Conservation (phyloP, 2,113 vertebrate genomes). For the Mobula hypostoma region DNA sequence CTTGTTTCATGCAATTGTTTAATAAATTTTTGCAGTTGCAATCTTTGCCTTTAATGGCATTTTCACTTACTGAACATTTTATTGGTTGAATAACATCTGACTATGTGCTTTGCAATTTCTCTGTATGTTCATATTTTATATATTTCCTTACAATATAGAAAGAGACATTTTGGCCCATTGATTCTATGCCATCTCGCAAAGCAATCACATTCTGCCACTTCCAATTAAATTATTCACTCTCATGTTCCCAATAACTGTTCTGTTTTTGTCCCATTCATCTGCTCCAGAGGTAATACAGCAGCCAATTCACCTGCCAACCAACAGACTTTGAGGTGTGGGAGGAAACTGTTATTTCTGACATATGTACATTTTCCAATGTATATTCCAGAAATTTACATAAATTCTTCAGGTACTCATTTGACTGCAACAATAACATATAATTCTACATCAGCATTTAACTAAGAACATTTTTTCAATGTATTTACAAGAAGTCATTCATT, state of each 20-base stretch:
- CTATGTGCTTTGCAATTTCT: not conserved
- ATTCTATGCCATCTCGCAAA: too few species aligned
- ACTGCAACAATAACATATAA: not conserved
- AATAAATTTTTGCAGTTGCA: not conserved
- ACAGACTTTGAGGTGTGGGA: too few species aligned
- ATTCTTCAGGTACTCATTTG: not conserved
- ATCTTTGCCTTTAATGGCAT: not conserved
- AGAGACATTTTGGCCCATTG: too few species aligned
- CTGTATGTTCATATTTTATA: too few species aligned
- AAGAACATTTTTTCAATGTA: not conserved
- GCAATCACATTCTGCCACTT: too few species aligned
- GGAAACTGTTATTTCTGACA: not conserved
- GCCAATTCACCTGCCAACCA: too few species aligned
- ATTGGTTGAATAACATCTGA: not conserved
- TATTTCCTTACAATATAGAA: too few species aligned
- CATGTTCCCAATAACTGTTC: too few species aligned
- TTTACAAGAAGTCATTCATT: not conserved
- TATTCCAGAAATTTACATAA: not conserved
- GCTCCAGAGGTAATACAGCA: too few species aligned
- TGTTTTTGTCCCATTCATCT: too few species aligned
- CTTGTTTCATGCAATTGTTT: not conserved
- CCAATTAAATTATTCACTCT: too few species aligned
- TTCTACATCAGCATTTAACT: not conserved
- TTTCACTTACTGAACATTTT: not conserved
- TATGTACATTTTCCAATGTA: not conserved